Percentiles rank a stretch among this genome's conserved stretches.
These are phyloP conservation scores for Metaphire vulgaris DNA, from an alignment of 1,140 invertebrate genomes.

Conservation along the genomic window DNA sequence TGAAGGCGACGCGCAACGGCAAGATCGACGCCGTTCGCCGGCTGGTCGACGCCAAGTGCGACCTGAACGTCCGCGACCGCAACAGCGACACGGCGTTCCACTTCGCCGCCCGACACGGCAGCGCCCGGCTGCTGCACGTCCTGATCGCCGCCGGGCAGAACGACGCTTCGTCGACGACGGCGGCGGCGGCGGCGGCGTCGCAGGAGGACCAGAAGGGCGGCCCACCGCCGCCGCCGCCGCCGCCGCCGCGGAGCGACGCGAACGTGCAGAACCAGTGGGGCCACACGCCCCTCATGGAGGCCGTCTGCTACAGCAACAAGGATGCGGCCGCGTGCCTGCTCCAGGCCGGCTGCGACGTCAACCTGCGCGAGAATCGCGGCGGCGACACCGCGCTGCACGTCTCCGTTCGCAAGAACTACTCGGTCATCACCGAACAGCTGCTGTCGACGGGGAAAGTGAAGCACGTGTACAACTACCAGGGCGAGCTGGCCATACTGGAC, in stretches of 20 bases:
- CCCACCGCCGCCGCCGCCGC: no score
- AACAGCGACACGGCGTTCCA: constrained; percentile 92
- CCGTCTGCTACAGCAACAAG: constrained; percentile 51
- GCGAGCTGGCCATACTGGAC: constrained; percentile 48
- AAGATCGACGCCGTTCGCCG: constrained; percentile 47
- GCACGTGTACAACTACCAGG: constrained; percentile 50
- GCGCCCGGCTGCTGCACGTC: constrained; percentile 35
- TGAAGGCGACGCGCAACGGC: constrained; percentile 51
- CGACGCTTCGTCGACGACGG: no score
- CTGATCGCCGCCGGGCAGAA: constrained; percentile 43
- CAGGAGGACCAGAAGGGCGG: no score
- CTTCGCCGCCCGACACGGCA: constrained; percentile 48
- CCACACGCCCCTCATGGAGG: constrained; percentile 50
- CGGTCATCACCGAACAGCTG: constrained; percentile 57
- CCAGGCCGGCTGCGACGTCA: constrained; percentile 44
- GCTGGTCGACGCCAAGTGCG: constrained; percentile 42
- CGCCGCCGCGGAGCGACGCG: no score
- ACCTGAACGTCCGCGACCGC: constrained; percentile 90
- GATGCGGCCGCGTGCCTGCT: constrained; percentile 44
- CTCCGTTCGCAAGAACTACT: constrained; percentile 54
- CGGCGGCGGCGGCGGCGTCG: no score
- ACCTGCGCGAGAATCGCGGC: constrained; percentile 48
- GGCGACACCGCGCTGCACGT: constrained; percentile 54
- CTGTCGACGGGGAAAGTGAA: constrained; percentile 51
- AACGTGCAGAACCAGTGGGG: constrained; percentile 52